phyloP scores from a whole-genome alignment of 2,113 vertebrate species.

The Semnopithecus entellus region DNA sequence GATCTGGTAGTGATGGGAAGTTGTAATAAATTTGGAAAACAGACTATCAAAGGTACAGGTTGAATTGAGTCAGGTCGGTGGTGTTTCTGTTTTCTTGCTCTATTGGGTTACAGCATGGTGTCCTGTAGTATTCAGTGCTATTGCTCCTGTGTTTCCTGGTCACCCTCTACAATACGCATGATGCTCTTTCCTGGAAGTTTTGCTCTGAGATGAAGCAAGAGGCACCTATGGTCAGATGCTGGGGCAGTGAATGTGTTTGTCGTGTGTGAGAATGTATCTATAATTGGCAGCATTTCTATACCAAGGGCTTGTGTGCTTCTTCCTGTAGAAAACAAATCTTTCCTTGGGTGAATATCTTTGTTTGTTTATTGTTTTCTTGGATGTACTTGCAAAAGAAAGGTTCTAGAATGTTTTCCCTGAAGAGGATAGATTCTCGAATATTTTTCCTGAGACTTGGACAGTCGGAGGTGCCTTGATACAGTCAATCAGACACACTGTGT shows the following conservation, averaged over 20 bases:
- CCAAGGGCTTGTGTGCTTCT: constrained; percentile 65
- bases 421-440: neutral
- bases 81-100: neutral
- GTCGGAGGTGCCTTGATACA: constrained; percentile 62
- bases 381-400: constrained; percentile 74
- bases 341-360: neutral
- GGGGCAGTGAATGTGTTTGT: neutral
- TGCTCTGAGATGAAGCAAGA: neutral
- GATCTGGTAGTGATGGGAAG: neutral
- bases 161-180: constrained; percentile 60
- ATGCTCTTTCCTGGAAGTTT: constrained; percentile 47
- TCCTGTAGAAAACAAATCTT: constrained; percentile 69
- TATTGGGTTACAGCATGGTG: neutral
- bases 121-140: constrained; percentile 65
- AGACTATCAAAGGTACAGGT: neutral
- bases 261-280: constrained; percentile 45
- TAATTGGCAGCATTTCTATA: constrained; percentile 74
- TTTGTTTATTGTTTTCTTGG: constrained; percentile 73
- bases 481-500: constrained; percentile 45
- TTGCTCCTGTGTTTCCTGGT: constrained; percentile 72
- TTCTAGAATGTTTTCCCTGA: constrained; percentile 72
- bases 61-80: neutral
- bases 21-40: neutral
- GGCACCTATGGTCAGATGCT: too few relatives aligned
- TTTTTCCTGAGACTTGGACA: constrained; percentile 55